phyloP scores from a whole-genome alignment of 2,797 vertebrate species.

The Ataeniobius toweri region DNA sequence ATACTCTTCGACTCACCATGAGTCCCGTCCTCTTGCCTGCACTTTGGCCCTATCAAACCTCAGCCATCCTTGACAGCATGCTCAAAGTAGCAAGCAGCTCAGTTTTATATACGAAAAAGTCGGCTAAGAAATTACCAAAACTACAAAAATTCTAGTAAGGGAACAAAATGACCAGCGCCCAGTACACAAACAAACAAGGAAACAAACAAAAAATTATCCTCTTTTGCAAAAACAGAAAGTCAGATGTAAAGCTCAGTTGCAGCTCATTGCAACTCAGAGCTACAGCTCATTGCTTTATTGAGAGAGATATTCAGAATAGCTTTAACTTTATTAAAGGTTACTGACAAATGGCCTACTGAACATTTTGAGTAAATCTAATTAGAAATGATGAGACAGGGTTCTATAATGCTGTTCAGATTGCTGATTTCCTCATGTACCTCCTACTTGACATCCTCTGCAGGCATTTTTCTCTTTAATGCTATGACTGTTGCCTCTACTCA shows the following conservation, averaged over 20 bases:
- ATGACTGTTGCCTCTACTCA: conserved; percentile 54
- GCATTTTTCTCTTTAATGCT: neutral
- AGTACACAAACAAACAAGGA: neutral
- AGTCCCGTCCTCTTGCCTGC: too few relatives aligned
- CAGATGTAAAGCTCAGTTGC: neutral
- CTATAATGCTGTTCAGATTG: neutral
- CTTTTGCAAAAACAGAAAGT: neutral
- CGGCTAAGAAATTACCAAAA: neutral
- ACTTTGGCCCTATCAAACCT: too few relatives aligned
- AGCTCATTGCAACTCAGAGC: neutral
- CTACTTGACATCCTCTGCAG: neutral
- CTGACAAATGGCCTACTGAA: conserved; percentile 2
- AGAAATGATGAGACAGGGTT: neutral
- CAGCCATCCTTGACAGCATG: neutral
- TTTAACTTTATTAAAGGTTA: neutral
- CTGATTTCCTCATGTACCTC: neutral
- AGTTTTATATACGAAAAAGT: neutral
- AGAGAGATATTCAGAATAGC: neutral
- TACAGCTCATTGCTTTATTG: neutral
- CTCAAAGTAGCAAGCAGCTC: neutral
- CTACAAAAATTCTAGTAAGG: neutral
- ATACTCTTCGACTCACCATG: too few relatives aligned
- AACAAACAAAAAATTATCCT: conserved; percentile 1
- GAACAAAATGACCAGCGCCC: neutral
- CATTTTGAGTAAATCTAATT: neutral